Evolutionary conservation across 2,797 vertebrate species (phyloP), one percentile per base, ranked within the genome.

Genomic region (Vireo griseus): DNA sequence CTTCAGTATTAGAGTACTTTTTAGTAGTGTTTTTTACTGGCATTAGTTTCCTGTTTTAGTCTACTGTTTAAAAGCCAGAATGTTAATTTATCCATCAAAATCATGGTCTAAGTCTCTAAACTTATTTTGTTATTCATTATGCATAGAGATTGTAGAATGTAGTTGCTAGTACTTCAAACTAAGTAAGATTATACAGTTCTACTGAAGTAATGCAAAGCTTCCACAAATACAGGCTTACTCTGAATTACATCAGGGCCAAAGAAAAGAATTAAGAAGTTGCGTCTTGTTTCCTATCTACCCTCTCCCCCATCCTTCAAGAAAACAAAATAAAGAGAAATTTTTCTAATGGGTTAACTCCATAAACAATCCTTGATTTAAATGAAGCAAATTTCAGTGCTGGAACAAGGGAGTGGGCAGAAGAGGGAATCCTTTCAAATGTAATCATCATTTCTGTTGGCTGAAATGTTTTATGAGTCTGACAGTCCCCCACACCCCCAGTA

Each of bases 401-500:
- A 83, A 39, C 15, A 83, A 82, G 45, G 15, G 9, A 68, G 9
- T 31, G 24, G 16, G 8, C 4, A 67, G 44, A 15, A 55, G n/a
- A 67, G 20, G 12, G 47, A 21, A 35, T 13, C 84, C 54, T 74
- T 73, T 73, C 11, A 61, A 82, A 26, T 11, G 5, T 22, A 39
- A 59, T 51, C 6, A n/a, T 48, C 25, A 25, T 6, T 59, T 92
- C 39, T 59, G 5, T 7, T 73, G 33, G 37, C 12, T 67, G 31
- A 79, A 69, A 39, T 44, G 13, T 63, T 3, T 58, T 66, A 37
- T 15, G 17, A 21, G 35, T 35, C n/a, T 73, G 22, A 40, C 5
- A 20, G 5, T 6, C 3, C 8, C 16, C 3, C 5, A 5, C 2
- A 5, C 0, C 14, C 9, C 1, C 16, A 39, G 2, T 24, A 39